Evolutionary conservation across 2,888 invertebrate species (phyloP).

Genomic region (Asteroscopus sphinx): DNA sequence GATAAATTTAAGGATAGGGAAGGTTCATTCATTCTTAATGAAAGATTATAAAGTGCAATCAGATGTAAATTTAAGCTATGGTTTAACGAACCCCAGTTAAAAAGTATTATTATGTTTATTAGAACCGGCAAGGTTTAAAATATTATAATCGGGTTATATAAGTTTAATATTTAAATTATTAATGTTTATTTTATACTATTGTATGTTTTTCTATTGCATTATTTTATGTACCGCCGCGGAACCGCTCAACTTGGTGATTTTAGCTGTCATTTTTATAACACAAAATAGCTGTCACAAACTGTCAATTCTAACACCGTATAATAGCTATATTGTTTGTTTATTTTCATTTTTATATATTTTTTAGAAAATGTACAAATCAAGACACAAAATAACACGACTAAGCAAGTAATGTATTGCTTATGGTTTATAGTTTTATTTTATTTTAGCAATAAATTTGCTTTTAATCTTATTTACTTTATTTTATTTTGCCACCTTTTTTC

Average conservation of each 20-base stretch:
- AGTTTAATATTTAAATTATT: slow-evolving; percentile 88
- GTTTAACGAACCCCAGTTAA: slow-evolving; percentile 85
- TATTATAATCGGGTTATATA: slow-evolving; percentile 88
- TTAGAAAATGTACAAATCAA: slow-evolving; percentile 86
- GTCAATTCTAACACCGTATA: slow-evolving; percentile 57
- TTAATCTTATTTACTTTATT: slow-evolving; percentile 84
- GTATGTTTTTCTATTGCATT: slow-evolving; percentile 83
- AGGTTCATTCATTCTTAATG: slow-evolving; percentile 83
- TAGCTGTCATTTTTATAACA: slow-evolving; percentile 60
- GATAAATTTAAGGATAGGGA: slow-evolving; percentile 68
- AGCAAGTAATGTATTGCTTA: slow-evolving; percentile 85
- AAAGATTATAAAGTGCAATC: slow-evolving; percentile 87
- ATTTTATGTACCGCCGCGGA: slow-evolving; percentile 76
- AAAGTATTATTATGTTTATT: slow-evolving; percentile 90
- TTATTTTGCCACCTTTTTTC: slow-evolving; percentile 73
- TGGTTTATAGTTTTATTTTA: slow-evolving; percentile 88
- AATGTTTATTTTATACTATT: slow-evolving; percentile 86
- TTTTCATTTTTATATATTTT: slow-evolving; percentile 74
- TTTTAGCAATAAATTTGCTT: slow-evolving; percentile 90
- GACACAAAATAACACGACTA: slow-evolving; percentile 75
- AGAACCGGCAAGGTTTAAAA: slow-evolving; percentile 88
- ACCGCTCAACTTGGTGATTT: slow-evolving; percentile 81
- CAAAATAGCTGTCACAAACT: slow-evolving; percentile 57
- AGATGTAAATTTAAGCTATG: slow-evolving; percentile 85
- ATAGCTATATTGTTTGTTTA: slow-evolving; percentile 60